phyloP scores from a whole-genome alignment of 2,888 invertebrate species.

The Lypha dubia region DNA sequence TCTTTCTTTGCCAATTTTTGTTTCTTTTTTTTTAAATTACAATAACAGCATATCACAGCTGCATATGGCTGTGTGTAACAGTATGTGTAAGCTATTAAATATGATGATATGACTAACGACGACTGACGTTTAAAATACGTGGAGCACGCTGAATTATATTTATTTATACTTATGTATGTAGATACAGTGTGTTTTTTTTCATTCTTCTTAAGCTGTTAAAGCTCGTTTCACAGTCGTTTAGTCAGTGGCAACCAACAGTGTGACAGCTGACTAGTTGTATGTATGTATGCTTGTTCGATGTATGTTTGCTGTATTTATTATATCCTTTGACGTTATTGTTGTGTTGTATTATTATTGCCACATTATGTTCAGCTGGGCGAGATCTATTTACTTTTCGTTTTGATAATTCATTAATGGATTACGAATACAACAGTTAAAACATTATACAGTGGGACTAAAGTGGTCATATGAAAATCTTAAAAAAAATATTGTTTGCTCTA shows the following conservation, averaged over 20 bases:
- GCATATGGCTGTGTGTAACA: conserved; percentile 6
- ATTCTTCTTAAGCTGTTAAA: conserved; percentile 28
- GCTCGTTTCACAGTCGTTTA: conserved; percentile 70
- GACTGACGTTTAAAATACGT: conserved; percentile 63
- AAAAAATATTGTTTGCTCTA: no score
- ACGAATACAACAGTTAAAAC: conserved; percentile 71
- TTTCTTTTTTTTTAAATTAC: neutral
- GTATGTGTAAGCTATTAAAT: conserved; percentile 63
- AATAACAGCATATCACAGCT: conserved; percentile 40
- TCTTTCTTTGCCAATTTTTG: neutral
- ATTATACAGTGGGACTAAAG: conserved; percentile 42
- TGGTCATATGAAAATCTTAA: neutral
- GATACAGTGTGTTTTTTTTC: conserved; percentile 2
- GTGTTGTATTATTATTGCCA: conserved; percentile 70
- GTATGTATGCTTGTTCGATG: conserved; percentile 10
- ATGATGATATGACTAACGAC: conserved; percentile 72
- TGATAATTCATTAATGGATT: conserved; percentile 76
- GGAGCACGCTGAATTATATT: conserved; percentile 12
- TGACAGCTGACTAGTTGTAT: conserved; percentile 62
- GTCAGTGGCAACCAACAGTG: conserved; percentile 67
- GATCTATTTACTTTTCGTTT: conserved; percentile 75
- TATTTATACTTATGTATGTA: neutral
- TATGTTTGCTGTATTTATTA: conserved; percentile 60
- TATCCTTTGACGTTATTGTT: conserved; percentile 64
- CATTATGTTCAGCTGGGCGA: conserved; percentile 73